Conservation (phyloP, 2,113 vertebrate genomes). For the Sisor rabdophorus region DNA sequence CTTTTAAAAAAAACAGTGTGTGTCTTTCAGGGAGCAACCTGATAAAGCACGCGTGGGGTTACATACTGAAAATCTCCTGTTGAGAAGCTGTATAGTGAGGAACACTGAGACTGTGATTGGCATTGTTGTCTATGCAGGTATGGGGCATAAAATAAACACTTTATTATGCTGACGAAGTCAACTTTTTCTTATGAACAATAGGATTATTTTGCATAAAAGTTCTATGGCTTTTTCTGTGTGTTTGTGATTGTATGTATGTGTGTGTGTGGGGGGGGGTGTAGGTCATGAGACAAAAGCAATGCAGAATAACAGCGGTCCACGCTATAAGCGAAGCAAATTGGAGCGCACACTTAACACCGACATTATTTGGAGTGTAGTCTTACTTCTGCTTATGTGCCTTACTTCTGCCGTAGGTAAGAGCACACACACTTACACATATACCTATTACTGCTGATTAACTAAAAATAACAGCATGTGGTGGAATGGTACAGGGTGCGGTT, state of each 20-base stretch:
- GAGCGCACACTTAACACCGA: conserved; percentile 81
- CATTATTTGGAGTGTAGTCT: conserved; percentile 85
- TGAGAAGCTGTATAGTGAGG: conserved; percentile 86
- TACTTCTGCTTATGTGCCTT: conserved; percentile 81
- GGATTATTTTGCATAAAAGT: neutral
- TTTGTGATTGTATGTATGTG: neutral
- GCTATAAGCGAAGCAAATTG: conserved; percentile 85
- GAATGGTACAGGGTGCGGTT: neutral
- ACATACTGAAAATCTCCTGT: conserved; percentile 81
- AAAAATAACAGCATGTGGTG: neutral
- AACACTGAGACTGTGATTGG: conserved; percentile 90
- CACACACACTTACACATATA: neutral
- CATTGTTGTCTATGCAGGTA: conserved; percentile 94
- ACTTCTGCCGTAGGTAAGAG: conserved; percentile 77
- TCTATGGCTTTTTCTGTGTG: no score
- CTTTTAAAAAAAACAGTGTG: neutral
- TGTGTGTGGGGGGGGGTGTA: conserved; percentile 46
- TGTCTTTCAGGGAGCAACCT: conserved; percentile 73
- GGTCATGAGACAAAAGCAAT: conserved; percentile 97
- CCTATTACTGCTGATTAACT: neutral
- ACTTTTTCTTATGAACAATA: neutral
- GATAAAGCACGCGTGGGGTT: conserved; percentile 79
- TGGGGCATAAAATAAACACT: conserved; percentile 34
- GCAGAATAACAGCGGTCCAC: conserved; percentile 86
- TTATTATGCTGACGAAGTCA: neutral